Evolutionary conservation across 2,797 vertebrate species (phyloP).

Genomic region (Epinephelus awoara): DNA sequence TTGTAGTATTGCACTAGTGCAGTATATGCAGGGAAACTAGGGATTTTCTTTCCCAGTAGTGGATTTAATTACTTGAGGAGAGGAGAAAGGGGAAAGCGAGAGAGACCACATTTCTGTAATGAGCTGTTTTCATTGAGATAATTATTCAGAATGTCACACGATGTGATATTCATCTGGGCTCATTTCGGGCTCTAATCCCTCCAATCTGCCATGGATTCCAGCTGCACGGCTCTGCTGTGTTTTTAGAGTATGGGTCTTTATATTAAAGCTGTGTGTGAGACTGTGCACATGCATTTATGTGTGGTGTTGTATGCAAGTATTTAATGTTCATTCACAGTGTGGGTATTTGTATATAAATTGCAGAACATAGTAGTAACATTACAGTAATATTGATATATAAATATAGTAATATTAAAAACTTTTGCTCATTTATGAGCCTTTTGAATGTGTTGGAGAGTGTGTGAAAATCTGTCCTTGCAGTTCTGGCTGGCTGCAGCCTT

Average conservation of each 20-base stretch:
- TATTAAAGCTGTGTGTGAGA: conserved; percentile 30
- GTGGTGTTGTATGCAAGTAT: conserved; percentile 1
- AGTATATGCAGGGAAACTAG: conserved; percentile 38
- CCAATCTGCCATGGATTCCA: conserved; percentile 78
- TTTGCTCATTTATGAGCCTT: conserved; percentile 9
- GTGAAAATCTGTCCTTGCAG: conserved; percentile 38
- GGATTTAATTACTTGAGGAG: conserved; percentile 62
- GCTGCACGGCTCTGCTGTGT: conserved; percentile 65
- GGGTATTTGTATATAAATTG: conserved; percentile 6
- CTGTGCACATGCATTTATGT: conserved; percentile 14
- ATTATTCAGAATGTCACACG: conserved; percentile 82
- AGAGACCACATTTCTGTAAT: conserved; percentile 71
- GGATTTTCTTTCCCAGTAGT: conserved; percentile 60
- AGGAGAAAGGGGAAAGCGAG: conserved; percentile 2
- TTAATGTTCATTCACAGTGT: not conserved
- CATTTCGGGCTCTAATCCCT: conserved; percentile 77
- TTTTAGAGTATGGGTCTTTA: conserved; percentile 43
- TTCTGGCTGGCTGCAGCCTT: conserved; percentile 26
- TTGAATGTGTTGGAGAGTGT: conserved; percentile 15
- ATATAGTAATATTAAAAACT: not conserved
- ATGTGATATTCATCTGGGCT: conserved; percentile 78
- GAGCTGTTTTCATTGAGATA: conserved; percentile 82
- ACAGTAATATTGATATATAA: too few species aligned
- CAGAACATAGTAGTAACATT: not conserved
- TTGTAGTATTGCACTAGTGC: conserved; percentile 63